These are phyloP conservation scores for Heterotis niloticus DNA, from an alignment of 2,113 vertebrate genomes.

Conservation along the genomic window DNA sequence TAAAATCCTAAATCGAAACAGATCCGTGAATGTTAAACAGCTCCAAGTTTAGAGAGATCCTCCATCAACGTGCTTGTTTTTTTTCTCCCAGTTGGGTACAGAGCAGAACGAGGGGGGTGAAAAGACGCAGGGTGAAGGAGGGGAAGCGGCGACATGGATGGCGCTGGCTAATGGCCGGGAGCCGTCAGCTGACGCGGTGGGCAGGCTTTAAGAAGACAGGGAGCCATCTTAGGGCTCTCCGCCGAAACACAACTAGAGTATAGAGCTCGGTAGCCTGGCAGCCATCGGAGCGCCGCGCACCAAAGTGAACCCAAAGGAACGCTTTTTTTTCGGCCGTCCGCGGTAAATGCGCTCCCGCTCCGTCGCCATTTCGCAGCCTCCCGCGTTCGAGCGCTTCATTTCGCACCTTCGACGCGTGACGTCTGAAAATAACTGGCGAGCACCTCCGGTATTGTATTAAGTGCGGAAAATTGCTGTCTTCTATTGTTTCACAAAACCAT, in stretches of 20 bases:
- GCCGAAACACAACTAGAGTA: constrained; percentile 50
- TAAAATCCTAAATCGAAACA: too few relatives aligned
- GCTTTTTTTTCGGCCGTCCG: constrained; percentile 33
- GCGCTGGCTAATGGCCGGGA: constrained; percentile 30
- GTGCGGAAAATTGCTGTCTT: too few relatives aligned
- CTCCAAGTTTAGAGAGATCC: too few relatives aligned
- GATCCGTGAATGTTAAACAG: too few relatives aligned
- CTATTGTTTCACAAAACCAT: too few relatives aligned
- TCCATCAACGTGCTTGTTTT: not conserved
- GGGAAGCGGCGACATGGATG: not conserved
- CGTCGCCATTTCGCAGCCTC: not conserved
- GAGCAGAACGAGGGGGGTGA: not conserved
- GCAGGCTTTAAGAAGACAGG: constrained; percentile 75
- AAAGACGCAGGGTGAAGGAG: not conserved
- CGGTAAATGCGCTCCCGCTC: constrained; percentile 48
- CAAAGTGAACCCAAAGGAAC: constrained; percentile 42
- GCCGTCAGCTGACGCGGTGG: constrained; percentile 61
- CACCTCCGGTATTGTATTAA: too few relatives aligned
- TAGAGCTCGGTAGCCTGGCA: constrained; percentile 49
- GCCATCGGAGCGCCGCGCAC: constrained; percentile 28
- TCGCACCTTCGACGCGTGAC: constrained; percentile 7
- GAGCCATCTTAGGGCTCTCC: constrained; percentile 79
- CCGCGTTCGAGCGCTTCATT: too few relatives aligned
- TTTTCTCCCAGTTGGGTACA: too few relatives aligned
- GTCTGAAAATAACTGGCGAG: not conserved